Evolutionary conservation across 2,888 invertebrate genomes (phyloP), one percentile per base, ranked within the genome.

Genomic region (Drosophila mayaguana): DNA sequence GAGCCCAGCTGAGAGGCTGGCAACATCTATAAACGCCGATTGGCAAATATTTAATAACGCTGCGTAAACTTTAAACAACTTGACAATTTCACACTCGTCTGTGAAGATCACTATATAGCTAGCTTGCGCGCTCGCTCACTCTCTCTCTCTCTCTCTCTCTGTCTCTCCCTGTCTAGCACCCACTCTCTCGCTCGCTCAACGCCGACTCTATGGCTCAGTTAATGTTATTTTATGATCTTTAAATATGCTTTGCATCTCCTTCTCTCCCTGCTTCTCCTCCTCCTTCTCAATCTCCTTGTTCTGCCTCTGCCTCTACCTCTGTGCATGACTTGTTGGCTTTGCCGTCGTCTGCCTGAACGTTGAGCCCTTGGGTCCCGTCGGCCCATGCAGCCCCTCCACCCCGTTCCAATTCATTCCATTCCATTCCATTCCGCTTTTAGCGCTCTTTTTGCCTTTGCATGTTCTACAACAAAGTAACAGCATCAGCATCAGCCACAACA

Each of bases 51-150:
- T 87, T 89, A 85, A 89, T 75, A 76, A 87, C 83, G 81, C 87
- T 87, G 87, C 89, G 87, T 87, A 87, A 87, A 87, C 86, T 87
- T 85, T 89, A 89, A 89, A 83, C 83, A 87, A 89, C 84, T 85
- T 85, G 88, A 85, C 89, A 87, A 89, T 86, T 87, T 87, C 87
- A 87, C 87, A 87, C 87, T 87, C 88, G 78, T 72, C 72, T 85
- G 87, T 81, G 87, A 87, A 89, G 83, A 80, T 80, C 75, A 75
- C 69, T 43, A 45, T 16, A 3, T 36, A 22, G 18, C 51, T 59
- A n/a, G 3, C 51, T 28, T 20, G 12, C 57, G 45, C 43, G 40
- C 12, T 50, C 53, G 9, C 51, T 14, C 55, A 3, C 43, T n/a
- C 54, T 1, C 45, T 45, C 11, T 25, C 16, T 36, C 51, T 45